A percentile compares a stretch with the other conserved stretches of the same genome.
Conservation (phyloP, 2,797 vertebrate species). For the Sebastes itinus region DNA sequence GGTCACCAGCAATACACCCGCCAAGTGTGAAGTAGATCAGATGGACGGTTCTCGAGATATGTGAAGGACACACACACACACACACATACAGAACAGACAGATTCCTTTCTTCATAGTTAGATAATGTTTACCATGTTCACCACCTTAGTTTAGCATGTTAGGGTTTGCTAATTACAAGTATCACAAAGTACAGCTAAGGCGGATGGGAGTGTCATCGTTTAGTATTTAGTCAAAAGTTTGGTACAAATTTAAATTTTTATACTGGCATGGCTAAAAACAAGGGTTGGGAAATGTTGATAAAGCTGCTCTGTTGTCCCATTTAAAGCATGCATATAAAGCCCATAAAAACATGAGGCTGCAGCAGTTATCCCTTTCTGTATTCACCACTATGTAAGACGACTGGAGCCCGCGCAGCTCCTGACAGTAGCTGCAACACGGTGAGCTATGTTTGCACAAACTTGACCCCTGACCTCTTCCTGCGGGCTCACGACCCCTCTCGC, state of each 20-base stretch:
- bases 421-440: constrained; percentile 29
- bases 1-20: too few species aligned
- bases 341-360: not conserved
- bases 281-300: not conserved
- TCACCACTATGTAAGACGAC: not conserved
- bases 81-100: too few species aligned
- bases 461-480: constrained; percentile 58
- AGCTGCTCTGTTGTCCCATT: too few species aligned
- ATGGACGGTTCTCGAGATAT: not conserved
- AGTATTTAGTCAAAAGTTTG: not conserved
- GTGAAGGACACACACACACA: not conserved
- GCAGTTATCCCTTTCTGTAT: fast-evolving
- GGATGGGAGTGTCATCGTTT: not conserved
- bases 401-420: not conserved
- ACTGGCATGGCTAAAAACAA: not conserved
- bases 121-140: not conserved
- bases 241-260: not conserved
- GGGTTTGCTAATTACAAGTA: not conserved
- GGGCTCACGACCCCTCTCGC: constrained; percentile 50
- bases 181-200: not conserved
- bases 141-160: not conserved
- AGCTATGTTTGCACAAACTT: constrained; percentile 67
- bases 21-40: too few species aligned
- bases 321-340: not conserved
- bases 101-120: not conserved